Evolutionary conservation across 1,140 invertebrate genomes (phyloP).

Genomic region (Drosophila paulistorum): DNA sequence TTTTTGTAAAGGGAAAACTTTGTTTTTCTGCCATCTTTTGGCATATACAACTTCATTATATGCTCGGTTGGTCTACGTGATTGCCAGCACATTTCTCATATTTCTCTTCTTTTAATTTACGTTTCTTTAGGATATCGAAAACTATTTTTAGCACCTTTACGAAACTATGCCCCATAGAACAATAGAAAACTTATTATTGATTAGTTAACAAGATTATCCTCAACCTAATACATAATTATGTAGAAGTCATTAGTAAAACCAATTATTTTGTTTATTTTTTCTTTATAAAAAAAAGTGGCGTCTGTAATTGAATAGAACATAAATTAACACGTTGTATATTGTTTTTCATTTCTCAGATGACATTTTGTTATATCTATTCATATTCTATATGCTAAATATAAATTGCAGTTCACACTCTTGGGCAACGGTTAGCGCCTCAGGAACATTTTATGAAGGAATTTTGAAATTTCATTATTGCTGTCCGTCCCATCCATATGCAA

Average conservation of each 20-base stretch:
- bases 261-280: too few species aligned
- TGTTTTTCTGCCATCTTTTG: slow-evolving; percentile 19
- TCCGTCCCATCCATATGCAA: slow-evolving; percentile 21
- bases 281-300: too few species aligned
- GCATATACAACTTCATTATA: slow-evolving; percentile 33
- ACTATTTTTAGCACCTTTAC: not conserved
- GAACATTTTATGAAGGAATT: slow-evolving; percentile 32
- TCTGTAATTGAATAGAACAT: slow-evolving; percentile 16
- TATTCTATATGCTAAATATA: slow-evolving; percentile 15
- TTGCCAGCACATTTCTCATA: slow-evolving; percentile 4
- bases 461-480: slow-evolving; percentile 42
- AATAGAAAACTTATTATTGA: too few species aligned
- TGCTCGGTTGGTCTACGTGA: slow-evolving; percentile 36
- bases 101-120: not conserved
- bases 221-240: too few species aligned
- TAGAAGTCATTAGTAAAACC: not conserved
- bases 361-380: not conserved
- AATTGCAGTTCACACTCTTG: slow-evolving; percentile 17
- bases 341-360: slow-evolving; percentile 2
- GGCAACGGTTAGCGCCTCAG: not conserved
- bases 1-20: slow-evolving; percentile 38
- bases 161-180: too few species aligned
- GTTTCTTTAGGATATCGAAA: not conserved
- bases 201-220: too few species aligned
- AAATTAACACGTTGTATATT: slow-evolving; percentile 41